phyloP scores from a whole-genome alignment of 2,113 vertebrate genomes.

The Australoheros scitulus region DNA sequence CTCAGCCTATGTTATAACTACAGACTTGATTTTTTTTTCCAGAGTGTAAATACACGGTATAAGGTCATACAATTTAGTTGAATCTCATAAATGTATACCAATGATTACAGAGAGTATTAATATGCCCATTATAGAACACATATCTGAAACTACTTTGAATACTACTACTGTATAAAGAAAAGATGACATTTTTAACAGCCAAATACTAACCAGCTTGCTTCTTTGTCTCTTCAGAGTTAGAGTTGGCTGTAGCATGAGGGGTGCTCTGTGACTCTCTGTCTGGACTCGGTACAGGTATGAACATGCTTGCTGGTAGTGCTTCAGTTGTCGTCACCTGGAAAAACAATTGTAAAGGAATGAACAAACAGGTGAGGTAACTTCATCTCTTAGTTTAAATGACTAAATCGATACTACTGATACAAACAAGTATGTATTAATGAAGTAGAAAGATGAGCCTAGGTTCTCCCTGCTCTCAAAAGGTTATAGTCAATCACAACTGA shows the following conservation, averaged over 20 bases:
- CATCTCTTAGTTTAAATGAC: conserved; percentile 1
- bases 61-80: not conserved
- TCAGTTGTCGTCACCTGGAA: conserved; percentile 93
- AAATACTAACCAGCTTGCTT: conserved; percentile 89
- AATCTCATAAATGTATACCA: not conserved
- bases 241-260: conserved; percentile 72
- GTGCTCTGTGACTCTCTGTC: conserved; percentile 84
- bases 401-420: conserved; percentile 1
- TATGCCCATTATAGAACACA: not conserved
- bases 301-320: conserved; percentile 96
- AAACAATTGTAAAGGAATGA: conserved; percentile 55
- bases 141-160: not conserved
- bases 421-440: not conserved
- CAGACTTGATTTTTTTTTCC: not conserved
- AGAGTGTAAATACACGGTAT: not conserved
- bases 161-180: too few relatives aligned
- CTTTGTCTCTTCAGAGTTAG: conserved; percentile 83
- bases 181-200: not conserved
- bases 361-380: not conserved
- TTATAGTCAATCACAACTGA: not conserved
- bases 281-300: conserved; percentile 87
- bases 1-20: not conserved
- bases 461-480: not conserved
- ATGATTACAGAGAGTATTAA: not conserved
- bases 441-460: not conserved